Base-by-base conservation (phyloP, 2,113 vertebrate species). In the Echinops telfairi region DNA sequence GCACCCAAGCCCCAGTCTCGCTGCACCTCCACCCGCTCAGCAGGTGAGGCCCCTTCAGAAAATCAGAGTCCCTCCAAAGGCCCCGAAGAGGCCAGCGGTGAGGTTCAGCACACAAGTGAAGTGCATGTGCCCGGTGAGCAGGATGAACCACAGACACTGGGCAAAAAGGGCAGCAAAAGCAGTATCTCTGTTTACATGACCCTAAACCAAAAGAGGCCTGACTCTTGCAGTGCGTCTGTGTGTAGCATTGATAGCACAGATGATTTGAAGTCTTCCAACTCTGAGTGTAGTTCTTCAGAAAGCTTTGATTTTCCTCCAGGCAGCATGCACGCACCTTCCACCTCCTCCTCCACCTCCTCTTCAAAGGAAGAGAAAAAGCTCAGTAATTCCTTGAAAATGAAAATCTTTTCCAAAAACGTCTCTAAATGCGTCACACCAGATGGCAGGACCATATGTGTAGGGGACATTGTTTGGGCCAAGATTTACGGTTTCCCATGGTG, bases 401-500 rank as follows among this genome's bases (percentile, higher is more conserved):
- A 98, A 78, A 98, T 99, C 92, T 99, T 99, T 98, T 99, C 99
- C 97, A 99, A 99, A 98, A 98, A 99, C 22, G 99, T 99, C 97
- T 99, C 99, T 93, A 99, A 99, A 86, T 99, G 99, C 95, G 96
- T 99, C 95, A 98, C 99, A 81, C 98, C 99, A 47, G 99, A 99
- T 98, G 99, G 99, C 97, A 99, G 99, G 97, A 99, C 98, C 95
- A 98, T 99, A 98, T 99, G 99, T 85, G 99, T 99, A 94, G 99
- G 99, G 94, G 99, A 99, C 98, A 99, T 99, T 96, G 99, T 99
- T 64, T 99, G 99, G 99, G 99, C 99, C 84, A 99, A 99, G 98
- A 99, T 99, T 93, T 99, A 99, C 38, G 99, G 99, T 97, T 99
- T 99, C 97, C 99, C 99, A 77, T 99, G 99, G 99, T 99, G 99